Evolutionary conservation across 2,113 vertebrate genomes (phyloP).

Genomic region (Melanostigma gelatinosum): DNA sequence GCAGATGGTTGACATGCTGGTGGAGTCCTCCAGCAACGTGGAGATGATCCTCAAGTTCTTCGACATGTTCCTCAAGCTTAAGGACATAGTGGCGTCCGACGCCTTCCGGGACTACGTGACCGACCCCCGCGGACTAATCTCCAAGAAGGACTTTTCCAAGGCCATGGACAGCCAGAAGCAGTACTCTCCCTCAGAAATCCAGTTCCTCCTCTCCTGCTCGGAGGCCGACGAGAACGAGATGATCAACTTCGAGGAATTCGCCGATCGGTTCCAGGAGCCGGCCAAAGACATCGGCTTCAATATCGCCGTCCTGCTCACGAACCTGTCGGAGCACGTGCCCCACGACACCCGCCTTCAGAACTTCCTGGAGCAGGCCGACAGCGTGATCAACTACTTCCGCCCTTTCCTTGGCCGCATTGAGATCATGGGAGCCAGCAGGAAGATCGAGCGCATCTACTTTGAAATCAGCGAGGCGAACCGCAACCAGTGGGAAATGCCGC

Average conservation of each 20-base stretch:
- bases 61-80: slow-evolving; percentile 98
- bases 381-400: slow-evolving; percentile 94
- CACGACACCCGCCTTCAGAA: slow-evolving; percentile 91
- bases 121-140: slow-evolving; percentile 94
- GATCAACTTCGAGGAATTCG: slow-evolving; percentile 95
- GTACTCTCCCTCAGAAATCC: slow-evolving; percentile 90
- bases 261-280: slow-evolving; percentile 93
- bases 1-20: slow-evolving; percentile 99
- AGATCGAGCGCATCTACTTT: slow-evolving; percentile 95
- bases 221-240: slow-evolving; percentile 98
- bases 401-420: slow-evolving; percentile 96
- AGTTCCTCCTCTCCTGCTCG: slow-evolving; percentile 96
- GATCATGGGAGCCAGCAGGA: slow-evolving; percentile 94
- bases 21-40: slow-evolving; percentile 97
- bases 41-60: slow-evolving; percentile 99
- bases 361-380: slow-evolving; percentile 92
- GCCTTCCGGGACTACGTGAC: slow-evolving; percentile 94
- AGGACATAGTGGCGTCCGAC: slow-evolving; percentile 95
- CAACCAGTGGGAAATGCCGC: slow-evolving; percentile 98
- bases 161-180: slow-evolving; percentile 99
- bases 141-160: slow-evolving; percentile 98
- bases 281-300: slow-evolving; percentile 98
- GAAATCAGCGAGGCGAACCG: slow-evolving; percentile 97
- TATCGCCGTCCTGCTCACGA: slow-evolving; percentile 93
- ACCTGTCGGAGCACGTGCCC: slow-evolving; percentile 94